Percentiles rank a stretch among this genome's conserved stretches.
phyloP scores from a whole-genome alignment of 2,797 vertebrate species.

The Diplodus puntazzo region DNA sequence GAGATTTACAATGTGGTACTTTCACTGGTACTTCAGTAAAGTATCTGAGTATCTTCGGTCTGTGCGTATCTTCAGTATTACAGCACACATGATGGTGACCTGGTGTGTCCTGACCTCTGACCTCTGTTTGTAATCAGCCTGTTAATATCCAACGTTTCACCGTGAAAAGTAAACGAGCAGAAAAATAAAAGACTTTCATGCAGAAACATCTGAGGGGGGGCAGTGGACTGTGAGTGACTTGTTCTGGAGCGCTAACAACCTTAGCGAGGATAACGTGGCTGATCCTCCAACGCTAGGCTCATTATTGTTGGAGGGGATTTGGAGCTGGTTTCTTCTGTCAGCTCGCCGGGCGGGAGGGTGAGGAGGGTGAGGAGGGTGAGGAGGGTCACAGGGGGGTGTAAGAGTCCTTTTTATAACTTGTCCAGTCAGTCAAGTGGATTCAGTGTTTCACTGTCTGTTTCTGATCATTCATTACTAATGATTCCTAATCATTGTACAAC shows the following conservation, averaged over 20 bases:
- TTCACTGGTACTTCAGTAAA: not conserved
- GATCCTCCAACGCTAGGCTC: constrained; percentile 79
- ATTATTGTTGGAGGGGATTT: constrained; percentile 82
- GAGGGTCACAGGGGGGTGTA: too few species aligned
- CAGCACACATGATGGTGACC: not conserved
- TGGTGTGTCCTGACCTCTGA: not conserved
- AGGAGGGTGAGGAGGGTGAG: constrained; percentile 18
- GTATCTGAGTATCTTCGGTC: too few species aligned
- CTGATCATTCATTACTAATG: too few species aligned
- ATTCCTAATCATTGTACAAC: too few species aligned
- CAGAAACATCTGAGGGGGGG: constrained; percentile 72
- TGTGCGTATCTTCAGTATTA: not conserved
- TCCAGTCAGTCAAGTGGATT: too few species aligned
- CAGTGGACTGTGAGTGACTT: constrained; percentile 44
- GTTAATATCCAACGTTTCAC: constrained; percentile 63
- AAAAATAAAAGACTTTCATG: constrained; percentile 31
- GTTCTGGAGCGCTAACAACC: constrained; percentile 80
- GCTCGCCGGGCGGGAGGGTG: not conserved
- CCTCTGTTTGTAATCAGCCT: constrained; percentile 29
- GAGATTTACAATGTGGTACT: too few species aligned
- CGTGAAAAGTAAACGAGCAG: constrained; percentile 9
- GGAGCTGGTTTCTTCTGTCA: constrained; percentile 75
- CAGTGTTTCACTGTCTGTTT: too few species aligned
- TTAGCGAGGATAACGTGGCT: constrained; percentile 82
- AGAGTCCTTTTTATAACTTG: too few species aligned